Conservation (phyloP, 1,140 invertebrate genomes). For the Atta texana region DNA sequence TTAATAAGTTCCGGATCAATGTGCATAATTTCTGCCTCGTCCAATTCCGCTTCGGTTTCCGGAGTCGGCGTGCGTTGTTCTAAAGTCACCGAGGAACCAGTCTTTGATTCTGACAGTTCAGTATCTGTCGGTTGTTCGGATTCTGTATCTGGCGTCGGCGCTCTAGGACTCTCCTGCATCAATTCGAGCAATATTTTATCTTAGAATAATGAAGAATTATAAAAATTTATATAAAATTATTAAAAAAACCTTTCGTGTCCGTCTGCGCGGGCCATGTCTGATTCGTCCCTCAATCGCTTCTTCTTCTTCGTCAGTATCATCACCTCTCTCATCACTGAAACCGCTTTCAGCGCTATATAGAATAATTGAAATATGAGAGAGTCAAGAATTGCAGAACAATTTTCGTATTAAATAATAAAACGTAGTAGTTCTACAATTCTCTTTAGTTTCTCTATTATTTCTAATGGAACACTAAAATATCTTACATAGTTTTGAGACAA, state of each 20-base stretch:
- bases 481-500: neutral
- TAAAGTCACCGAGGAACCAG: conserved; percentile 78
- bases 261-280: conserved; percentile 83
- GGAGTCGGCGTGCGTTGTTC: conserved; percentile 84
- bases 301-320: conserved; percentile 88
- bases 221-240: neutral
- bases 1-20: conserved; percentile 35
- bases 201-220: neutral
- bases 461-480: neutral
- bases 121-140: conserved; percentile 86
- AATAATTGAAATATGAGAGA: conserved; percentile 74
- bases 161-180: conserved; percentile 83
- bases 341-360: conserved; percentile 90
- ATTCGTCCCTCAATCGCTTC: conserved; percentile 84
- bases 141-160: conserved; percentile 85
- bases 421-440: no score
- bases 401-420: conserved; percentile 17
- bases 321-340: conserved; percentile 90
- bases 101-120: conserved; percentile 81
- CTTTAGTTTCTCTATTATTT: neutral
- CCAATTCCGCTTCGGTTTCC: conserved; percentile 84
- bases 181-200: conserved; percentile 29
- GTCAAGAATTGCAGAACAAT: conserved; percentile 13
- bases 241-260: conserved; percentile 79
- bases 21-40: conserved; percentile 69